These are phyloP conservation scores for Sabatieria punctata DNA, from an alignment of 2,888 invertebrate genomes.

Conservation along the genomic window DNA sequence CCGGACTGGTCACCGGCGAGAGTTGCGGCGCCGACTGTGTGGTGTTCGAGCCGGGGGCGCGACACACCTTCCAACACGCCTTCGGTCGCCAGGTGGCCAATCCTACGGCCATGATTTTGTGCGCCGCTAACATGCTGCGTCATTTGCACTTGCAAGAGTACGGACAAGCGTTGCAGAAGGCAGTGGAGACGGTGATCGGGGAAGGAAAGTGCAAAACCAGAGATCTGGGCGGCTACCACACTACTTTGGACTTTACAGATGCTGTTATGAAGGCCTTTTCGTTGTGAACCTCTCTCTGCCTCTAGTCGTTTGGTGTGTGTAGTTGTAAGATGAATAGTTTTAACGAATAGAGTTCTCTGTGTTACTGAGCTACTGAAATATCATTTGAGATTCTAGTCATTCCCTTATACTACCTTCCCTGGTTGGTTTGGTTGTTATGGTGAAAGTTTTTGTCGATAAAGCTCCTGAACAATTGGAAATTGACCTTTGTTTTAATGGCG, in stretches of 20 bases:
- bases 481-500: no score
- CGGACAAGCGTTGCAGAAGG: conserved; percentile 60
- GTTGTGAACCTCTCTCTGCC: no score
- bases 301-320: no score
- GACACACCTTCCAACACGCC: conserved; percentile 28
- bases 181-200: conserved; percentile 59
- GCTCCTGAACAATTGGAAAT: no score
- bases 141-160: conserved; percentile 78
- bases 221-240: conserved; percentile 85
- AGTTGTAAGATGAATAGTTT: no score
- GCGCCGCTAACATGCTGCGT: conserved; percentile 72
- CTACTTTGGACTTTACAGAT: conserved; percentile 77
- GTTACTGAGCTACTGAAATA: no score
- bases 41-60: conserved; percentile 64
- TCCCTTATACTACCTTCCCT: no score
- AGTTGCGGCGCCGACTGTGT: conserved; percentile 81
- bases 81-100: conserved; percentile 72
- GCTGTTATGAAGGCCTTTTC: conserved; percentile 59
- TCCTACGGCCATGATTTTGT: conserved; percentile 87
- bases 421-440: no score
- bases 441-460: no score
- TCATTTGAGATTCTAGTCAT: no score
- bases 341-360: no score
- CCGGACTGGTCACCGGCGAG: conserved; percentile 90
- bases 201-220: conserved; percentile 64